A percentile compares a stretch with the other conserved stretches of the same genome.
phyloP scores from a whole-genome alignment of 2,888 invertebrate genomes.

The Meghimatium bilineatum region DNA sequence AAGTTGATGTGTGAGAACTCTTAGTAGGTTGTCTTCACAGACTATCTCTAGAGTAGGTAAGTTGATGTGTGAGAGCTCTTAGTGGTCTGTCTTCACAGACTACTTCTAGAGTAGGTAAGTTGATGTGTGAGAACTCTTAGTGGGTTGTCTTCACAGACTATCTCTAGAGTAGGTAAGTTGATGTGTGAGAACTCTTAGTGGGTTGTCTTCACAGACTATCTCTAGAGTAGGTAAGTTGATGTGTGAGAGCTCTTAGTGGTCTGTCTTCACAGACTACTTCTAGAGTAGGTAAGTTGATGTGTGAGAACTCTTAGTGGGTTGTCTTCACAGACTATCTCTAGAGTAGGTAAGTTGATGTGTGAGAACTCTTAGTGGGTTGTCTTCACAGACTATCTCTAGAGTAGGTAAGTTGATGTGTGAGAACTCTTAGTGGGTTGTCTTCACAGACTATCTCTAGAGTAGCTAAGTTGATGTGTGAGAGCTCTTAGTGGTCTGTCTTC shows the following conservation, averaged over 20 bases:
- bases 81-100: constrained; percentile 90
- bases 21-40: constrained; percentile 90
- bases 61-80: constrained; percentile 90
- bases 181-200: constrained; percentile 92
- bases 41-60: constrained; percentile 86
- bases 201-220: constrained; percentile 88
- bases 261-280: constrained; percentile 89
- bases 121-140: constrained; percentile 93
- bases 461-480: constrained; percentile 89
- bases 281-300: constrained; percentile 87
- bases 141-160: constrained; percentile 88
- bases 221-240: constrained; percentile 87
- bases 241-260: constrained; percentile 91
- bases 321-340: constrained; percentile 87
- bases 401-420: constrained; percentile 89
- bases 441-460: constrained; percentile 88
- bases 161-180: constrained; percentile 87
- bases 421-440: constrained; percentile 89
- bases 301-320: constrained; percentile 92
- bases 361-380: constrained; percentile 90
- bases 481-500: constrained; percentile 90
- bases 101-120: constrained; percentile 85
- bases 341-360: constrained; percentile 89
- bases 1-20: constrained; percentile 89
- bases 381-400: constrained; percentile 87